Evolutionary conservation across 1,140 invertebrate species (phyloP), one percentile per base, ranked within the genome.

Genomic region (Leptopilina clavipes): DNA sequence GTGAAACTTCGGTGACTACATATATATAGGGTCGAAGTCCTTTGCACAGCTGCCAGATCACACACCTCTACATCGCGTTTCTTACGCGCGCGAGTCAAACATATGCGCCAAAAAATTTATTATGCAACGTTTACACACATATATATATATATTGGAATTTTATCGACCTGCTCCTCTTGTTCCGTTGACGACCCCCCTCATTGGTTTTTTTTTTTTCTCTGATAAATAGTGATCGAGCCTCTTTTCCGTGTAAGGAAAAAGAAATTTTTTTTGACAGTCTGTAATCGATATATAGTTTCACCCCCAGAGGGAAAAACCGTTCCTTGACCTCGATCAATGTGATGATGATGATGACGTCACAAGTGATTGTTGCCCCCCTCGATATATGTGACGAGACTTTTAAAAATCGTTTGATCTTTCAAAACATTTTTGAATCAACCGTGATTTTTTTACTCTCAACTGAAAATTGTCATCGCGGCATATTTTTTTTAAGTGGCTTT

Each of bases 81-180:
- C n/a, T n/a, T n/a, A n/a, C n/a, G n/a, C n/a, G n/a, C 25, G 22
- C 59, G 59, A 65, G 59, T 65, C 59, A 65, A 40, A 65, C 59
- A 65, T 65, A 65, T 65, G 25, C 59, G 25, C 1, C 25, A 22
- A 22, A n/a, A n/a, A 65, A 65, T 65, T 65, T 65, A 65, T 65
- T 65, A 65, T 65, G 59, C 59, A 65, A 65, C 22, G 22, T 65
- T 2, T 65, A n/a, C 7, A 40, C 9, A 9, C 7, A 40, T 40
- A 40, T 40, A 40, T 40, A 40, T 40, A 40, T 12, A 31, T 65
- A 65, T 65, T 65, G 59, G 59, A 65, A 37, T 31, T 65, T 37
- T 65, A 65, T 65, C 59, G 59, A 65, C 59, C 59, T 65, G 59
- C 59, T n/a, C n/a, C n/a, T 59, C 22, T 25, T 19, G 19, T 17